Base-by-base conservation (phyloP, 2,797 vertebrate genomes). In the Mionectes olivaceus region DNA sequence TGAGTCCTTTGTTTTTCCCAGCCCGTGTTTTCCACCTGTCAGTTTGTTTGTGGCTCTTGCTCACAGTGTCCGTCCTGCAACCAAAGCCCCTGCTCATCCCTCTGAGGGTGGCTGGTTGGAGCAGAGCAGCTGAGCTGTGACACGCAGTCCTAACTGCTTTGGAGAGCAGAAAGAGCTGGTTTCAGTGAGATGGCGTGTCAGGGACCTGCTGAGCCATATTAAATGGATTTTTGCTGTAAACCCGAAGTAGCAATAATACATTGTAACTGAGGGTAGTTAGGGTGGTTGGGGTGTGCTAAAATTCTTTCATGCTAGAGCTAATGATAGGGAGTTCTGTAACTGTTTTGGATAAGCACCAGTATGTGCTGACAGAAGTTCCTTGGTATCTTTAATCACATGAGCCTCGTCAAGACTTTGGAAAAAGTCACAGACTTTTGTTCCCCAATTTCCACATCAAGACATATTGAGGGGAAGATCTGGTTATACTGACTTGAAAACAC, bases 401-500 rank as follows among this genome's bases (percentile, higher is more conserved):
- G 46, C 70, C 68, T 83, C 90, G 79, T 86, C 25, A 63, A 53
- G 49, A 94, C 59, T 65, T 87, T 89, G 70, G 83, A 90, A 91
- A 89, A 94, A 95, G 86, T 96, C 86, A 85, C 64, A 87, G 84
- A 55, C 74, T 94, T 89, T 64, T 75, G 64, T 93, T 93, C 70
- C 91, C 82, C 19, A 19, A 46, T 69, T 94, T 96, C 75, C 91
- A 77, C 69, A 65, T n/a, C 9, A 17, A 30, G 35, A 89, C 85
- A 59, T 82, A 74, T 94, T 92, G 87, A 94, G 87, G 79, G 63
- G 33, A 92, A 96, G 56, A 82, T 95, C 89, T 94, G 77, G 90
- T 94, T 92, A 64, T 24, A 2, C 39, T 76, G 91, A n/a, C 78
- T 92, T 94, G 94, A 94, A 97, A 96, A 63, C 30, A 52, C 19